These are phyloP conservation scores for Archips crataeganus DNA, from an alignment of 2,888 invertebrate species.

Conservation along the genomic window DNA sequence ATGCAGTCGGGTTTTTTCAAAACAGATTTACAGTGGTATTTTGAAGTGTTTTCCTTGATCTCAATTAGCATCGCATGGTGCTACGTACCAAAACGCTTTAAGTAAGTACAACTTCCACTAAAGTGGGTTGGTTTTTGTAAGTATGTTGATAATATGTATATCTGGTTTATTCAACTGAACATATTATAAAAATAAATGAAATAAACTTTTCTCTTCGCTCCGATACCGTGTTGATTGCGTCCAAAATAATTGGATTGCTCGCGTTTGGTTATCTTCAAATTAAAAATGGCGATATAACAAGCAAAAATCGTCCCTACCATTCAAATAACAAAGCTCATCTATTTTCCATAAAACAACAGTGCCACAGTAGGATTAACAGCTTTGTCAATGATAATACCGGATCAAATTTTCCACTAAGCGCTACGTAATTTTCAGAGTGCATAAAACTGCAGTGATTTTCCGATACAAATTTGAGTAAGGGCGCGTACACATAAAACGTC, in stretches of 20 bases:
- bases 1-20: too few relatives aligned
- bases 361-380: conserved; percentile 11
- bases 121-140: too few relatives aligned
- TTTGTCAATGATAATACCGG: conserved; percentile 53
- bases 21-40: too few relatives aligned
- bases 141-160: too few relatives aligned
- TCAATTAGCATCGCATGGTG: too few relatives aligned
- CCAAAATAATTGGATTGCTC: conserved; percentile 76
- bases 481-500: too few relatives aligned
- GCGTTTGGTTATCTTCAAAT: conserved; percentile 45
- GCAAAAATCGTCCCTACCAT: conserved; percentile 35
- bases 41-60: too few relatives aligned
- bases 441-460: background rate
- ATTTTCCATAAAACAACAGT: background rate
- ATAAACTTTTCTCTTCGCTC: conserved; percentile 29
- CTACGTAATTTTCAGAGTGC: conserved; percentile 9
- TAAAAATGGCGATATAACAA: conserved; percentile 13
- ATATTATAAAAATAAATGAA: background rate
- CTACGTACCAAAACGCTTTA: too few relatives aligned
- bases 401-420: conserved; percentile 55
- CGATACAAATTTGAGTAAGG: too few relatives aligned
- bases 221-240: conserved; percentile 71
- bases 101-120: too few relatives aligned
- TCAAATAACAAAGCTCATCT: conserved; percentile 27
- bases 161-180: too few relatives aligned